Evolutionary conservation across 2,888 invertebrate genomes (phyloP).

Genomic region (Amblyteles armatorius): DNA sequence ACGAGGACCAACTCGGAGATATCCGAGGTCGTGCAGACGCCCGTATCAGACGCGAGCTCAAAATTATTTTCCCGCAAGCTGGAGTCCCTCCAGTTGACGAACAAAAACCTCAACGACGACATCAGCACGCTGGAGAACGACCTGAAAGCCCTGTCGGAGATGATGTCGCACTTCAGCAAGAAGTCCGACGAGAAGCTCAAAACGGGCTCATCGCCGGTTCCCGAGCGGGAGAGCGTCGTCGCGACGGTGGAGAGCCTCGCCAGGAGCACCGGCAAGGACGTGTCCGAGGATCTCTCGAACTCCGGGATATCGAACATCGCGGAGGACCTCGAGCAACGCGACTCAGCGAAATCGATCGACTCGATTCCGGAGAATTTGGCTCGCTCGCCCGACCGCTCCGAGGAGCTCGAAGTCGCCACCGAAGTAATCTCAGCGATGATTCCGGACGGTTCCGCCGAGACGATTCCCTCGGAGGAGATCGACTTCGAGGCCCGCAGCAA

Average conservation of each 20-base stretch:
- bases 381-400: conserved; percentile 25
- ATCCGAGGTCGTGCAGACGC: conserved; percentile 40
- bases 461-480: conserved; percentile 72
- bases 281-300: conserved; percentile 74
- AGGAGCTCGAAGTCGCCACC: conserved; percentile 61
- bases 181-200: conserved; percentile 76
- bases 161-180: conserved; percentile 81
- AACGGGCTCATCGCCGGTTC: conserved; percentile 34
- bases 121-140: conserved; percentile 82
- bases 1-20: conserved; percentile 49
- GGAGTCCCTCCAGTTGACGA: conserved; percentile 78
- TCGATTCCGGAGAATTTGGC: conserved; percentile 25
- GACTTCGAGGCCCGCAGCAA: conserved; percentile 80
- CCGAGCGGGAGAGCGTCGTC: conserved; percentile 26
- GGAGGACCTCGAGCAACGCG: conserved; percentile 40
- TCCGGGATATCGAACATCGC: conserved; percentile 50
- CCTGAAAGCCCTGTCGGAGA: conserved; percentile 80
- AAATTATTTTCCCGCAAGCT: conserved; percentile 75
- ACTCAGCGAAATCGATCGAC: conserved; percentile 18
- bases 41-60: conserved; percentile 51
- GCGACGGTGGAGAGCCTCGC: conserved; percentile 52
- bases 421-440: conserved; percentile 69
- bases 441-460: conserved; percentile 51
- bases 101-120: conserved; percentile 81
- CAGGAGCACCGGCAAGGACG: conserved; percentile 76